These are phyloP conservation scores for Drosophila nr. fundita DNA, from an alignment of 2,888 invertebrate genomes.

Conservation along the genomic window DNA sequence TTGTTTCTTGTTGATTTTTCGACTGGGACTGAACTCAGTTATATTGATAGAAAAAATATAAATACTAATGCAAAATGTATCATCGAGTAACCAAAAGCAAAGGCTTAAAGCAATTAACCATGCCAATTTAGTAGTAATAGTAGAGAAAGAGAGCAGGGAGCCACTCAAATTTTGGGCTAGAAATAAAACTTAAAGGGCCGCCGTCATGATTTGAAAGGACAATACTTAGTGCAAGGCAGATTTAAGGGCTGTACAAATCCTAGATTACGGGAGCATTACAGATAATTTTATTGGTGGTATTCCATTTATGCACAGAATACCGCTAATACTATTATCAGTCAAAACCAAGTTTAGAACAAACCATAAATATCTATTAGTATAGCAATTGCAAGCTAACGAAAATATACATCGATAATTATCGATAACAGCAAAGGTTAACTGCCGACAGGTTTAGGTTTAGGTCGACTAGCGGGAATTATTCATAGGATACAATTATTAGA, in stretches of 20 bases:
- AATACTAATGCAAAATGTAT: conserved; percentile 61
- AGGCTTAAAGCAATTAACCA: conserved; percentile 57
- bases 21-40: conserved; percentile 18
- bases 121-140: conserved; percentile 43
- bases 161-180: conserved; percentile 35
- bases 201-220: conserved; percentile 4
- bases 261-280: conserved; percentile 14
- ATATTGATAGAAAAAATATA: background rate
- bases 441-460: conserved; percentile 14
- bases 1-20: conserved; percentile 25
- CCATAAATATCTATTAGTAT: background rate
- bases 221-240: conserved; percentile 28
- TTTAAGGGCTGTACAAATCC: conserved; percentile 30
- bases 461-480: conserved; percentile 5
- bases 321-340: background rate
- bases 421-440: conserved; percentile 1
- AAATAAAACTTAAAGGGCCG: conserved; percentile 18
- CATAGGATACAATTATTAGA: conserved; percentile 26
- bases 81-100: conserved; percentile 68
- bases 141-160: conserved; percentile 23
- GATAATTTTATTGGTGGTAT: conserved; percentile 11
- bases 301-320: background rate
- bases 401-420: background rate
- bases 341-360: background rate
- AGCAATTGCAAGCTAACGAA: background rate